Evolutionary conservation across 2,113 vertebrate genomes (phyloP), one percentile per base, ranked within the genome.

Genomic region (Formicarius rufipectus): DNA sequence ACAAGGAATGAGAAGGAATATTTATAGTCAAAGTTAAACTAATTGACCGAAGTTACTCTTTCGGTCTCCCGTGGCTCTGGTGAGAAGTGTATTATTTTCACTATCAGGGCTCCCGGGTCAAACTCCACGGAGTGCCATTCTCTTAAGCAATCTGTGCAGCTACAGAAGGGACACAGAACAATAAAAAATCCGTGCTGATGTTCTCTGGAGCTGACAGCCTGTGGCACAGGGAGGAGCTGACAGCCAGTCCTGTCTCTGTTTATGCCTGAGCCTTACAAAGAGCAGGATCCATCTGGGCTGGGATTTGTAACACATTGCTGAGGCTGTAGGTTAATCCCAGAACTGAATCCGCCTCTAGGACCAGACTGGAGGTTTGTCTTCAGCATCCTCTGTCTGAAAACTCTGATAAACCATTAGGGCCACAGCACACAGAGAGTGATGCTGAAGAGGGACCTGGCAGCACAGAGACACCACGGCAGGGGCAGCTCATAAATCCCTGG

Each of bases 41-140:
- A 81, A 91, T 91, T 87, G 85, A 87, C 90, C 35, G 13, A 66
- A 87, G 92, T 93, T 94, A 62, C 91, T 90, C 80, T 90, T 80
- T 72, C 55, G 39, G 87, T 92, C 71, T 88, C 92, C 85, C 11
- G 39, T 55, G 87, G 93, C 80, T 89, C 87, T 79, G 87, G 78
- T 75, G 81, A 91, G 94, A 67, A 68, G 84, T 39, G 81, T 30
- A 77, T 82, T 85, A 89, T 84, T 96, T 88, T 89, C 94, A 89
- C 91, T 96, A 93, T 97, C 97, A 84, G 69, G 87, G 92, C 93
- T 93, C 63, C 20, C 5, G 71, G 96, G 97, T 96, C 97, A 97
- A 97, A 97, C 93, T 97, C 97, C 97, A 97, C 87, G 9, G 91
- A 84, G 87, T 88, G 87, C 87, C 86, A 75, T 89, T 79, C 93